Evolutionary conservation across 2,797 vertebrate species (phyloP), one percentile per base, ranked within the genome.

Genomic region (Tokudaia tokunoshimensis): DNA sequence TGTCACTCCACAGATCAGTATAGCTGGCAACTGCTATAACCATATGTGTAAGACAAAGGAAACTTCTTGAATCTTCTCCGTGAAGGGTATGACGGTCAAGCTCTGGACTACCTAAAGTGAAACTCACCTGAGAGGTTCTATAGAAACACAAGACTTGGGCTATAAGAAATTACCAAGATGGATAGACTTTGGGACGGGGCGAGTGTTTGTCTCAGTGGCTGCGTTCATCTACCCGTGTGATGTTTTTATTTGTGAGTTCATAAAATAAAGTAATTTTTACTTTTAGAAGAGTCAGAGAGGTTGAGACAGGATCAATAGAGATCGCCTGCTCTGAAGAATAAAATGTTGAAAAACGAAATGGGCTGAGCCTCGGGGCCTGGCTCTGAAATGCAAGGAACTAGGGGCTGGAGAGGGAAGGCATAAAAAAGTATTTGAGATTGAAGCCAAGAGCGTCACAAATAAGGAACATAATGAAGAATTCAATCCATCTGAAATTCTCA

Each of bases 291-390:
- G 75, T 44, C 52, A 92, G 17, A 74, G 34, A 92, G 63, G 59
- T 52, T 44, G 26, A 90, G 78, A 82, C 57, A 10, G 86, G 26
- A 86, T 70, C 59, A 94, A 47, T n/a, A 65, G 55, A 94, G 79
- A 87, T 78, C 26, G 79, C 63, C 55, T 34, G 20, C 57, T 79
- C 17, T 79, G 67, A 94, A 90, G 70, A 90, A 86, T 65, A 89
- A 67, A 83, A 34, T 14, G 37, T 26, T 72, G 11, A 24, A 70
- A 76, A 94, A 84, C 22, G 3, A 91, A 93, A 70, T 55, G 1
- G 78, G 44, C 3, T 47, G 57, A 20, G 3, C 29, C 26, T 67
- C 2, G 2, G 52, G 55, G 22, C 29, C 70, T 34, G 7, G 57
- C 7, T 92, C 31, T 79, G 70, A 95, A 95, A 79, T 72, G 31